Evolutionary conservation across 2,888 invertebrate species (phyloP), one percentile per base, ranked within the genome.

Genomic region (Polyommatus icarus): DNA sequence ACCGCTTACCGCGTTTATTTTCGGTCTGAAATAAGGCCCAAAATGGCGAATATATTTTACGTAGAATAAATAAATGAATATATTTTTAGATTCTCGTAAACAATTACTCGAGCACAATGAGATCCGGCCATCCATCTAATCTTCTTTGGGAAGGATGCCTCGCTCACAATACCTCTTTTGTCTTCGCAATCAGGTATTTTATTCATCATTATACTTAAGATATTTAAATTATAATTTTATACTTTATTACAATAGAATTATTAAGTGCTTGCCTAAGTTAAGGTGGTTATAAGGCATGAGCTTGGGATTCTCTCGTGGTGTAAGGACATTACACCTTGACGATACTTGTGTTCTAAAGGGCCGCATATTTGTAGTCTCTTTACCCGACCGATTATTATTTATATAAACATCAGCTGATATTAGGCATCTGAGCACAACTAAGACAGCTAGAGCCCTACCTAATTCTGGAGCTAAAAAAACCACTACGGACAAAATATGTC

Each of bases 81-180:
- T 61, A 61, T 61, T 61, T 61, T 61, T 61, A 59, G 24, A 10
- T 24, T 24, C 24, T 46, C 12, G 46, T 73, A 73, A 73, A 73
- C 73, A 67, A 67, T 67, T 67, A 67, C 20, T 29, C 67, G 67
- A 32, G 20, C 24, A 73, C 73, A 73, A 75, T 50, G 15, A 75
- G 75, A 24, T 29, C 29, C 54, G 29, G 18, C 75, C 75, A 75
- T 54, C 75, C 75, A 29, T 75, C 75, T 75, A 75, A 75, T 75
- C 75, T 50, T 73, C 40, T 75, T 29, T 54, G 54, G 12, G 18
- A 61, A 50, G 24, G 75, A 75, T 24, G 50, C 50, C 20, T 29
- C 73, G 20, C 75, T 54, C 3, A 75, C 75, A 75, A 75, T 75
- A 24, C 15, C n/a, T 4, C 75, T 24, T 54, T 75, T 75, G 75